Evolutionary conservation across 2,888 invertebrate species (phyloP).

Genomic region (Lasiommata megera): DNA sequence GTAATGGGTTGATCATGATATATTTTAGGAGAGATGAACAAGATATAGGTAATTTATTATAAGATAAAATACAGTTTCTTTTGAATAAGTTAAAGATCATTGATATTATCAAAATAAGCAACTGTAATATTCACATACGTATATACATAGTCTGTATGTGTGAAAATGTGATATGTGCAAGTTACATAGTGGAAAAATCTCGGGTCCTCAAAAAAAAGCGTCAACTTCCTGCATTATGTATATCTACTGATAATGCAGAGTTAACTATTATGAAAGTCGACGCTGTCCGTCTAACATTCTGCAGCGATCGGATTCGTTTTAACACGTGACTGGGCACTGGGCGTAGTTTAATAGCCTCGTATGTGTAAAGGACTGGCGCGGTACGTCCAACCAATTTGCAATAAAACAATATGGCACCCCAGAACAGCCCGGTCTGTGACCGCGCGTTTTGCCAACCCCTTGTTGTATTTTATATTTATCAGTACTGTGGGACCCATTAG

Average conservation of each 20-base stretch:
- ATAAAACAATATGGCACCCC: conserved; percentile 77
- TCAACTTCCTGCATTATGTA: no score
- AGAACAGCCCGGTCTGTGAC: conserved; percentile 55
- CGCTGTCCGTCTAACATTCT: conserved; percentile 56
- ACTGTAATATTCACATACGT: no score
- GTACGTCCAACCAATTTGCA: conserved; percentile 80
- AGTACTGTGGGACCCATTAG: conserved; percentile 54
- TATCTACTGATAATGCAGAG: not conserved
- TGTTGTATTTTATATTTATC: conserved; percentile 47
- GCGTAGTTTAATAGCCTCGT: conserved; percentile 77
- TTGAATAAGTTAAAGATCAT: no score
- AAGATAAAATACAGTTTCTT: no score
- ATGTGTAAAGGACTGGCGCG: conserved; percentile 79
- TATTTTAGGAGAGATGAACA: no score
- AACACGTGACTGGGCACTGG: conserved; percentile 76
- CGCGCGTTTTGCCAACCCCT: conserved; percentile 37
- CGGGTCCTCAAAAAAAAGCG: no score
- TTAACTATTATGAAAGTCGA: conserved; percentile 49
- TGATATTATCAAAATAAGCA: no score
- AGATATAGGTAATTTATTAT: no score
- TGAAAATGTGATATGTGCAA: no score
- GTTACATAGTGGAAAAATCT: no score
- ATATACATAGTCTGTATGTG: no score
- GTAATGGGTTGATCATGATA: no score
- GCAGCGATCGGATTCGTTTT: conserved; percentile 76